Evolutionary conservation across 2,888 invertebrate genomes (phyloP).

Genomic region (Cordylochernes scorpioides): DNA sequence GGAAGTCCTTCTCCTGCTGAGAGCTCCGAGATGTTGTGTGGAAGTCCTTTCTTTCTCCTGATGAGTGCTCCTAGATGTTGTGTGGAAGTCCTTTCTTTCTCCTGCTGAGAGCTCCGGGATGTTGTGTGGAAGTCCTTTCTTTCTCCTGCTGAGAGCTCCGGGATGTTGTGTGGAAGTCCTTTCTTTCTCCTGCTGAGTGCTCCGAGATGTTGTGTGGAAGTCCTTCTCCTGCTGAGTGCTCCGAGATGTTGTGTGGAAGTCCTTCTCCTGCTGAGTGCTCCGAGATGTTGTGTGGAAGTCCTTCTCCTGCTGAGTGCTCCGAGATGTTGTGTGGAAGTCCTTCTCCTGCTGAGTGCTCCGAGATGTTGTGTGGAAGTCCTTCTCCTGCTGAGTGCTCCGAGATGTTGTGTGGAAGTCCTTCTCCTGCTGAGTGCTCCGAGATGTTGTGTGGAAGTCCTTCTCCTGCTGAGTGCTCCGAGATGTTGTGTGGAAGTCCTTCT

Average conservation of each 20-base stretch:
- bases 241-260: not conserved
- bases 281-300: not conserved
- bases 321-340: conserved; percentile 1
- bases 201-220: not conserved
- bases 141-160: conserved; percentile 91
- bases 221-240: not conserved
- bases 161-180: conserved; percentile 76
- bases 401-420: not conserved
- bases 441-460: not conserved
- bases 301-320: not conserved
- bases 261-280: not conserved
- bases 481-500: conserved; percentile 1
- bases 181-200: not conserved
- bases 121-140: conserved; percentile 79
- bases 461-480: not conserved
- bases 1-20: not conserved
- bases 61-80: conserved; percentile 96
- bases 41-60: conserved; percentile 91
- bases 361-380: not conserved
- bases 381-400: not conserved
- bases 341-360: not conserved
- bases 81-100: conserved; percentile 38
- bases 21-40: conserved; percentile 27
- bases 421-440: not conserved
- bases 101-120: not conserved